phyloP scores from a whole-genome alignment of 2,113 vertebrate genomes.

The Axis porcinus region DNA sequence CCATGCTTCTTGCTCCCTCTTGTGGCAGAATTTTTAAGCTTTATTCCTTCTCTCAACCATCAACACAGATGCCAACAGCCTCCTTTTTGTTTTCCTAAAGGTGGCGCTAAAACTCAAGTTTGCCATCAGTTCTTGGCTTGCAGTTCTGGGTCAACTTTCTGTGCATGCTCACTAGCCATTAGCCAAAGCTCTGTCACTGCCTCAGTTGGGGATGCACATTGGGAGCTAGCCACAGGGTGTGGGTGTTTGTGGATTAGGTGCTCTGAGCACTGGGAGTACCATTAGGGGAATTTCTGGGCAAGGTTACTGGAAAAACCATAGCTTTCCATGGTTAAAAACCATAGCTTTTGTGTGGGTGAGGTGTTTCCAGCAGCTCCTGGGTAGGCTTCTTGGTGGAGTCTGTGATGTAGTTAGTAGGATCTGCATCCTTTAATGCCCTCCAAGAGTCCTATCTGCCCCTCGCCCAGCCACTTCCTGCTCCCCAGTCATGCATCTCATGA shows the following conservation, averaged over 20 bases:
- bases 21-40: neutral
- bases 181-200: neutral
- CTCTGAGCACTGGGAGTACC: neutral
- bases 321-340: neutral
- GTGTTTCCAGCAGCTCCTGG: neutral
- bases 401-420: neutral
- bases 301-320: neutral
- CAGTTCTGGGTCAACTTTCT: neutral
- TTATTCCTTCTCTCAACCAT: neutral
- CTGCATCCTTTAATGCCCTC: neutral
- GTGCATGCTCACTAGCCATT: neutral
- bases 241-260: neutral
- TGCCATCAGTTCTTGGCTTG: neutral
- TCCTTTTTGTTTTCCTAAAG: neutral
- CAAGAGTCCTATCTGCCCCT: neutral
- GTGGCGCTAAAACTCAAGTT: neutral
- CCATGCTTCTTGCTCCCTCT: neutral
- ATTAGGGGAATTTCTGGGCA: neutral
- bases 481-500: neutral
- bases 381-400: neutral
- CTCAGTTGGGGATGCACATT: neutral
- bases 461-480: neutral
- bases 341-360: neutral
- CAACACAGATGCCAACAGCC: neutral
- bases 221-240: neutral